These are phyloP conservation scores for Panorpa germanica DNA, from an alignment of 2,888 invertebrate species.

Conservation along the genomic window DNA sequence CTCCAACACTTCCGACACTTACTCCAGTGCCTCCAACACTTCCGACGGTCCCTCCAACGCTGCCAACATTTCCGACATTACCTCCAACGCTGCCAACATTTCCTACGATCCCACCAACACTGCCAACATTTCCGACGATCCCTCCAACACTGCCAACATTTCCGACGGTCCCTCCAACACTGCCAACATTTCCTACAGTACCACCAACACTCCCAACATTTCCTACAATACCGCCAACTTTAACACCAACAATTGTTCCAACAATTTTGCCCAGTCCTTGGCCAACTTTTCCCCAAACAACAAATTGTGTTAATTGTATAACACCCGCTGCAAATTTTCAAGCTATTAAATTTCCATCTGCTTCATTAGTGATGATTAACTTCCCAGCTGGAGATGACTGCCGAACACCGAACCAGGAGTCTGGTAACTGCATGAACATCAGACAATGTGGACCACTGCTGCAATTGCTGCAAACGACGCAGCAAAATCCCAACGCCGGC, in stretches of 20 bases:
- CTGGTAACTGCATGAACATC: constrained; percentile 33
- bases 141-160: constrained; percentile 6
- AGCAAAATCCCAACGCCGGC: constrained; percentile 21
- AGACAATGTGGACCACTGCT: constrained; percentile 29
- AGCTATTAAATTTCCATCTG: neutral
- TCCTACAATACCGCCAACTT: neutral
- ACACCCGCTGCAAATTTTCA: constrained; percentile 13
- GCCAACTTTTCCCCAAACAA: too few species aligned
- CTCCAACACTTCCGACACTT: constrained; percentile 1
- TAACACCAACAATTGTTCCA: constrained; percentile 3
- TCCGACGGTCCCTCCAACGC: constrained; percentile 6
- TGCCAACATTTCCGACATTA: constrained; percentile 1
- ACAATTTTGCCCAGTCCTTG: constrained; percentile 21
- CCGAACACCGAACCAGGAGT: constrained; percentile 25
- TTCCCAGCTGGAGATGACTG: constrained; percentile 23
- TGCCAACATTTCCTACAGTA: neutral
- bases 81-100: constrained; percentile 1
- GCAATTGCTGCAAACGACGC: constrained; percentile 16
- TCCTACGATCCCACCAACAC: neutral
- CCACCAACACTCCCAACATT: constrained; percentile 1
- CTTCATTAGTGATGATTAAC: neutral
- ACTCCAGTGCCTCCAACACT: constrained; percentile 3
- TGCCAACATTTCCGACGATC: constrained; percentile 2
- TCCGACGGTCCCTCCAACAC: constrained; percentile 6
- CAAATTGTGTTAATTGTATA: too few species aligned